Conservation (phyloP, 2,797 vertebrate species). For the Enteromius mattozi region DNA sequence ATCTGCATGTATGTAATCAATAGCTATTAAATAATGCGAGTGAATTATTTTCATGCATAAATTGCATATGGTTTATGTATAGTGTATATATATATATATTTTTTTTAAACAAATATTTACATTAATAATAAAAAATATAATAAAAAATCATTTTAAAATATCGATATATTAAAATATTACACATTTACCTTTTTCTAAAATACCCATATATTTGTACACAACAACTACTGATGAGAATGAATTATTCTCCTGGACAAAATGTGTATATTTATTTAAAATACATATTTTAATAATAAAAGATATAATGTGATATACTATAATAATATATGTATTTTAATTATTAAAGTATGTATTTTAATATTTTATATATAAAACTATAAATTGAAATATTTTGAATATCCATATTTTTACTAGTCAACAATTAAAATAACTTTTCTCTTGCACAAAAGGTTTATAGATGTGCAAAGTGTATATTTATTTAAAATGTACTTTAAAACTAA, state of each 20-base stretch:
- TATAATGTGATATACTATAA: not conserved
- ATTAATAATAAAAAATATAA: not conserved
- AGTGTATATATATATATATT: not conserved
- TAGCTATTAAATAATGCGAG: not conserved
- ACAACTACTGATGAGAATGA: not conserved
- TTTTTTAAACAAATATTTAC: not conserved
- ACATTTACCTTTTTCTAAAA: not conserved
- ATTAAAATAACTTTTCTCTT: not conserved
- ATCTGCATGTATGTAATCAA: not conserved
- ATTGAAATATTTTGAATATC: not conserved
- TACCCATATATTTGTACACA: not conserved
- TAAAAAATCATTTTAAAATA: not conserved
- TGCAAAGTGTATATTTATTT: not conserved
- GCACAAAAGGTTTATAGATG: not conserved
- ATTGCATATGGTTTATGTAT: not conserved
- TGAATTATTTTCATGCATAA: not conserved
- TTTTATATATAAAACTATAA: not conserved
- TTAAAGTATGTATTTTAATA: too few relatives aligned
- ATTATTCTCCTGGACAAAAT: not conserved
- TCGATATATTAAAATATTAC: too few relatives aligned
- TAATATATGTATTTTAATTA: too few relatives aligned
- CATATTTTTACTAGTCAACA: not conserved
- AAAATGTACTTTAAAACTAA: not conserved
- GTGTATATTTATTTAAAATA: slow-evolving; percentile 1
- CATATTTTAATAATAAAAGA: not conserved